Evolutionary conservation across 1,140 invertebrate species (phyloP).

Genomic region (Euborellia annulipes): DNA sequence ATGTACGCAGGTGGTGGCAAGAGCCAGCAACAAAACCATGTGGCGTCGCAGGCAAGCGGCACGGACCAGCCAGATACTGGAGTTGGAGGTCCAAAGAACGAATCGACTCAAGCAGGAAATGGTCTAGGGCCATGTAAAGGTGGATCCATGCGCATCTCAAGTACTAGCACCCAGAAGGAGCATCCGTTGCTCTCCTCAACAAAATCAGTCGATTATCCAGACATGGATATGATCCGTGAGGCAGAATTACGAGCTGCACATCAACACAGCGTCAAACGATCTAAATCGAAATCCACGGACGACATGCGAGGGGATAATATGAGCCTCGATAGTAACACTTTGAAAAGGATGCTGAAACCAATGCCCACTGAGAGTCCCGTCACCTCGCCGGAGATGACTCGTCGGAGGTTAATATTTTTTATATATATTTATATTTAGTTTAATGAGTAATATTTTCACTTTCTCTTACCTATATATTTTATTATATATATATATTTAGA

Average conservation of each 20-base stretch:
- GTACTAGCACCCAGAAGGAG: slow-evolving; percentile 28
- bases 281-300: slow-evolving; percentile 76
- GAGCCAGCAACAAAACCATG: slow-evolving; percentile 1
- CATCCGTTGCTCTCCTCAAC: slow-evolving; percentile 39
- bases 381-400: slow-evolving; percentile 73
- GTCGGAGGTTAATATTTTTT: slow-evolving; percentile 42
- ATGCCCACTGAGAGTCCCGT: slow-evolving; percentile 77
- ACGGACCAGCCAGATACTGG: slow-evolving; percentile 30
- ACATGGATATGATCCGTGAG: slow-evolving; percentile 40
- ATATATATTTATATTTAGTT: too few species aligned
- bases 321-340: slow-evolving; percentile 61
- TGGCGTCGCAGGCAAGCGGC: slow-evolving; percentile 47
- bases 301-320: slow-evolving; percentile 50
- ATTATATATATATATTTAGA: too few species aligned
- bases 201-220: slow-evolving; percentile 60
- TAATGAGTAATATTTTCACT: too few species aligned
- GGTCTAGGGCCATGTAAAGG: too few species aligned
- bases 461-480: too few species aligned
- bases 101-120: slow-evolving; percentile 34
- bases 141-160: too few species aligned
- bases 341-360: slow-evolving; percentile 87
- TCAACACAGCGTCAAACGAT: slow-evolving; percentile 26
- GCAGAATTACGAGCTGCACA: slow-evolving; percentile 37
- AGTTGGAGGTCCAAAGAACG: slow-evolving; percentile 32
- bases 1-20: too few species aligned